These are phyloP conservation scores for Eudemis profundana DNA, from an alignment of 2,888 invertebrate genomes.

Conservation along the genomic window DNA sequence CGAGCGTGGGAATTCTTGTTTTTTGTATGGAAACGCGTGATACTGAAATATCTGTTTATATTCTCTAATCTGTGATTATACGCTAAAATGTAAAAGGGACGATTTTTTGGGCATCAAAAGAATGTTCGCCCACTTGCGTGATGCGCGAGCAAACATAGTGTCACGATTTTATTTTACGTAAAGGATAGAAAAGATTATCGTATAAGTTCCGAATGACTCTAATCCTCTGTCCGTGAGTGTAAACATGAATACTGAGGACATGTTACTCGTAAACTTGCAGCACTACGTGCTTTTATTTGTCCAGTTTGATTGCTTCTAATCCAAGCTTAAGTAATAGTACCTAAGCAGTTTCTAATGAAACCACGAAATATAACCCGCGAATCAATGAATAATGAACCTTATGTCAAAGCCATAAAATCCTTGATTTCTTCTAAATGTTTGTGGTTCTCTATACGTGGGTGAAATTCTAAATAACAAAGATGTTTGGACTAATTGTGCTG, in stretches of 20 bases:
- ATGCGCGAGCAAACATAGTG: too few species aligned
- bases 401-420: not conserved
- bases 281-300: slow-evolving; percentile 22
- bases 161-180: too few species aligned
- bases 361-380: slow-evolving; percentile 3
- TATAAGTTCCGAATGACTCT: too few species aligned
- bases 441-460: slow-evolving; percentile 15
- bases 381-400: slow-evolving; percentile 3
- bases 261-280: slow-evolving; percentile 20
- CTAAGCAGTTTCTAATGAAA: slow-evolving; percentile 22
- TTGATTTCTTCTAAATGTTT: not conserved
- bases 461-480: slow-evolving; percentile 34
- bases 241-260: slow-evolving; percentile 16
- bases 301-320: slow-evolving; percentile 31
- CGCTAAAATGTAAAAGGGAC: too few species aligned
- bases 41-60: too few species aligned
- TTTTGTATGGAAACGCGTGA: too few species aligned
- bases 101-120: too few species aligned
- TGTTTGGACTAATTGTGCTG: slow-evolving; percentile 28
- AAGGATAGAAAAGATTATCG: too few species aligned
- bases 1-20: too few species aligned
- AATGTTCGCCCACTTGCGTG: too few species aligned
- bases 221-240: not conserved
- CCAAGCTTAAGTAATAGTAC: slow-evolving; percentile 19
- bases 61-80: too few species aligned